Evolutionary conservation across 2,888 invertebrate species (phyloP), one percentile per base, ranked within the genome.

Genomic region (Flabesymbios commensalis): DNA sequence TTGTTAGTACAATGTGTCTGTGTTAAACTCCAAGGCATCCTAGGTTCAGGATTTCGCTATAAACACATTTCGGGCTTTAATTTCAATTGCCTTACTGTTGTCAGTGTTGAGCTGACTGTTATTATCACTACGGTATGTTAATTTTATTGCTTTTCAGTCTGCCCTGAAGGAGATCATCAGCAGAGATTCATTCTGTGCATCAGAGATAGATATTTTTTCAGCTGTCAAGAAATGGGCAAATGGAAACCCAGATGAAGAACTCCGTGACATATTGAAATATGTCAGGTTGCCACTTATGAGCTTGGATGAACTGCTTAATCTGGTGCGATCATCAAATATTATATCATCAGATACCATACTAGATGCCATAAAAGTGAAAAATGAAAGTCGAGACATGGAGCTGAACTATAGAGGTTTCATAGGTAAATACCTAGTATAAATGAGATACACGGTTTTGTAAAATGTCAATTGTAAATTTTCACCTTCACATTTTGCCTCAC

Each of bases 101-200:
- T n/a, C n/a, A n/a, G n/a, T n/a, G n/a, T n/a, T n/a, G n/a, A n/a
- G n/a, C n/a, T n/a, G n/a, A n/a, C n/a, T n/a, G n/a, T n/a, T n/a
- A n/a, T n/a, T n/a, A n/a, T n/a, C n/a, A n/a, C n/a, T n/a, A n/a
- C n/a, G n/a, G n/a, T n/a, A n/a, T n/a, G n/a, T n/a, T n/a, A n/a
- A n/a, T n/a, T n/a, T n/a, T n/a, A n/a, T n/a, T n/a, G n/a, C n/a
- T 31, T 42, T 41, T 28, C 70, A 81, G 81, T 61, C 69, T 28
- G 90, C 95, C 0, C 83, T 99, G 57, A 89, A 90, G 75, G 91
- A 93, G 78, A 87, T 99, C 7, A 85, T 99, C 33, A 88, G 89
- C 54, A 87, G 97, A 53, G 93, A 98, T 83, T 96, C 97, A 5
- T 98, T 99, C 85, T 98, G 92, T 85, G 96, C 94, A 0, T 90